These are phyloP conservation scores for Acipenser oxyrinchus DNA, from an alignment of 2,797 vertebrate genomes.

Conservation along the genomic window DNA sequence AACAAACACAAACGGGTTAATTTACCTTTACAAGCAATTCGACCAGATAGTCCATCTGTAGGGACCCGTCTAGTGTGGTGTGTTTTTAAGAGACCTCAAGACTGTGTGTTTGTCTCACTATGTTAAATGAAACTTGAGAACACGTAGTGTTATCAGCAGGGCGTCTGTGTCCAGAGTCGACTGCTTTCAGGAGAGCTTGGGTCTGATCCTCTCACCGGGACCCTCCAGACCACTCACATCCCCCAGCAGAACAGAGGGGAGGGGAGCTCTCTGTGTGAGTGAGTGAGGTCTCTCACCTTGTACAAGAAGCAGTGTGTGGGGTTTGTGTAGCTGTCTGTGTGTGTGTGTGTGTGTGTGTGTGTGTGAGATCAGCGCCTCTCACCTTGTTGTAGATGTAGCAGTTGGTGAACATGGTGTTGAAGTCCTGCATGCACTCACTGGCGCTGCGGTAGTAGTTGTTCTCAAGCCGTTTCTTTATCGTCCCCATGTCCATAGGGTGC, in stretches of 20 bases:
- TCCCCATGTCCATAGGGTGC: constrained; percentile 92
- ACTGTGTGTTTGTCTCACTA: not conserved
- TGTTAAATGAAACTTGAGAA: not conserved
- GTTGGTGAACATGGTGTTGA: constrained; percentile 97
- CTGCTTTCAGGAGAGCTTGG: no score
- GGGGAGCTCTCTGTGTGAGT: not conserved
- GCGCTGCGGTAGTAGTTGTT: constrained; percentile 82
- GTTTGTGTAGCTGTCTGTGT: not conserved
- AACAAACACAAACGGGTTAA: not conserved
- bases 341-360: not conserved
- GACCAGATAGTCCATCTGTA: no score
- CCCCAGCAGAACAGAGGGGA: not conserved
- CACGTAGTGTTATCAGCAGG: no score
- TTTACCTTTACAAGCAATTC: no score
- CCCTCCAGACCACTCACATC: not conserved
- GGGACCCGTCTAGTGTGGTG: no score
- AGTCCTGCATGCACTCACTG: constrained; percentile 90
- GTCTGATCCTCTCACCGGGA: no score
- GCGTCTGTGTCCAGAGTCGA: no score
- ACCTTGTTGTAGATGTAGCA: constrained; percentile 97
- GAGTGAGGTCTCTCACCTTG: no score
- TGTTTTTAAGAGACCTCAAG: not conserved
- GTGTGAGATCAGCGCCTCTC: constrained; percentile 5
- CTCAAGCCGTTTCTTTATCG: constrained; percentile 82
- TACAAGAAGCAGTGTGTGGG: not conserved